These are phyloP conservation scores for Apostichopus japonicus DNA, from an alignment of 35 echinoderm and acorn worm species.

Conservation along the genomic window DNA sequence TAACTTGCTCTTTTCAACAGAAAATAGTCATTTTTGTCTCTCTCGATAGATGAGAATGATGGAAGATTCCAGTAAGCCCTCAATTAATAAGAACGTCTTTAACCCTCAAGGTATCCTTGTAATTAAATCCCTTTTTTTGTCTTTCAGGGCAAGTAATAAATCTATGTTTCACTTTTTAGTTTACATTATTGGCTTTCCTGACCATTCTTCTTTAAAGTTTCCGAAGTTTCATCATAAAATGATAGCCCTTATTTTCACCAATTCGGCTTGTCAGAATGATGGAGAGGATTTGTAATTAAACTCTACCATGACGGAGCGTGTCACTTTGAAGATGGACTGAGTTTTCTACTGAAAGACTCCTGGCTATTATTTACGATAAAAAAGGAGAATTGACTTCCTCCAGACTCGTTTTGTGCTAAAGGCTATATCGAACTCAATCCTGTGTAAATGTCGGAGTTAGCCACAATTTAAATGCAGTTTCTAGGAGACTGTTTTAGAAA, in stretches of 20 bases:
- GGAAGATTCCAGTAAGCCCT: neutral
- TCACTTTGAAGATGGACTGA: neutral
- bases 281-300: constrained; percentile 1
- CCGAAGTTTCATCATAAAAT: neutral
- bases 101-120: neutral
- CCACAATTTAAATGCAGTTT: neutral
- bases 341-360: neutral
- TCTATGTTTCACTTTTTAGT: neutral
- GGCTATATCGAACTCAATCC: neutral
- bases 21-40: too few species aligned
- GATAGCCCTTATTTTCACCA: constrained; percentile 3
- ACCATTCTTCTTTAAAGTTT: neutral
- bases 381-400: neutral
- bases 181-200: neutral
- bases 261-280: neutral
- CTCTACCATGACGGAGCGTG: neutral
- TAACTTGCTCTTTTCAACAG: too few species aligned
- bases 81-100: neutral
- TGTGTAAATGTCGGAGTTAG: neutral
- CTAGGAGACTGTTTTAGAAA: neutral
- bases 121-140: neutral
- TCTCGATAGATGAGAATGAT: too few species aligned
- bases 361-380: neutral
- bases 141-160: neutral
- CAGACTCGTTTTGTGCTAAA: neutral